Base-by-base conservation (phyloP, 2,113 vertebrate genomes). In the Sturnira hondurensis region DNA sequence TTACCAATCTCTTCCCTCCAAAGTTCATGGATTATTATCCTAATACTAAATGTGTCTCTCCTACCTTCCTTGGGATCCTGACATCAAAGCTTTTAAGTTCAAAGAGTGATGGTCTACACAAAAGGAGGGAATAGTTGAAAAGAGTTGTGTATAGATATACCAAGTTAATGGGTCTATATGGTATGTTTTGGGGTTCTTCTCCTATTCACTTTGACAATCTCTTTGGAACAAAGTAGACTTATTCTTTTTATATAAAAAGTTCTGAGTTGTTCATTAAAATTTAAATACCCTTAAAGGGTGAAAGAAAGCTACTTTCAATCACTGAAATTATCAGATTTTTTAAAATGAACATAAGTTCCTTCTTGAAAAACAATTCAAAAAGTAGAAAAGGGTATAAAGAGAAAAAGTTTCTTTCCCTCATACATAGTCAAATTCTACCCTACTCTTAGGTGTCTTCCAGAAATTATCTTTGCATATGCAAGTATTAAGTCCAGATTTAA, bases 181-280 rank as follows among this genome's bases (percentile, higher is more conserved):
- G n/a, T 22, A 28, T 73, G 50, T 58, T 73, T 91, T 78, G 47
- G 71, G 36, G 6, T 43, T 58, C 5, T 28, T 95, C 26, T n/a
- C n/a, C n/a, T 70, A 33, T 19, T 92, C 28, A 28, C 20, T 31
- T 31, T 45, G 26, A 71, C 68, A 14, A 52, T 45, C 12, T 84
- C 19, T 86, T 96, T 94, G 36, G 77, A 63, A 82, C 63, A 82
- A 43, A 89, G 83, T 58, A 88, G 50, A 91, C 28, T 77, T 41
- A 63, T 78, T 93, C 14, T 95, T 87, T 58, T 13, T 41, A 50
- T 31, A 92, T 90, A 73, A 77, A 82, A 92, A 47, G n/a, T 88
- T 84, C 31, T 50, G 33, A 74, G 41, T 82, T 47, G 50, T 47
- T 36, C 17, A 52, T 54, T 85, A 77, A 80, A 89, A 89, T 86